phyloP scores from a whole-genome alignment of 2,113 vertebrate genomes.

The Campylomormyrus numenius region DNA sequence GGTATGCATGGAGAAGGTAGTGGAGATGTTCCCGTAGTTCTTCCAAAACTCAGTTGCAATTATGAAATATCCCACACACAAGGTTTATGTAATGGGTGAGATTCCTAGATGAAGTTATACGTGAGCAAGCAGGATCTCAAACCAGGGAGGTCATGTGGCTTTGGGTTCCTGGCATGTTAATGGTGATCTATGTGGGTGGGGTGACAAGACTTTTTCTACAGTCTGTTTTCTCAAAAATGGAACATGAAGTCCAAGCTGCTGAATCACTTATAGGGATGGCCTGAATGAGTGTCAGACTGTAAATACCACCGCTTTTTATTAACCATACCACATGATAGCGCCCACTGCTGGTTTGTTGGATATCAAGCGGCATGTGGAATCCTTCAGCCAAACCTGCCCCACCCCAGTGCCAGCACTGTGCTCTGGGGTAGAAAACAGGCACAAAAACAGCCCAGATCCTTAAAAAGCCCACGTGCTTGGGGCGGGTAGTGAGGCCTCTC shows the following conservation, averaged over 20 bases:
- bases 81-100: not conserved
- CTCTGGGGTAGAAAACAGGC: not conserved
- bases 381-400: not conserved
- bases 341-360: not conserved
- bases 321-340: not conserved
- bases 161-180: not conserved
- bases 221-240: not conserved
- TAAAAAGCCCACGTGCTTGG: constrained; percentile 1
- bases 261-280: not conserved
- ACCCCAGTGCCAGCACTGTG: not conserved
- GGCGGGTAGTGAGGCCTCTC: not conserved
- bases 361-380: not conserved
- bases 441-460: constrained; percentile 9
- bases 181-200: not conserved
- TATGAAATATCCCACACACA: not conserved
- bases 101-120: not conserved
- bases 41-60: not conserved
- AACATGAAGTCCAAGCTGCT: not conserved
- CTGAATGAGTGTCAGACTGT: not conserved
- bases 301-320: not conserved
- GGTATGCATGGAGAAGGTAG: not conserved
- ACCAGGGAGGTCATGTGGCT: not conserved
- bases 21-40: not conserved
- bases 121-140: not conserved
- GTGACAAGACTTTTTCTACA: not conserved